Base-by-base conservation (phyloP, 2,113 vertebrate species). In the Columbina picui region DNA sequence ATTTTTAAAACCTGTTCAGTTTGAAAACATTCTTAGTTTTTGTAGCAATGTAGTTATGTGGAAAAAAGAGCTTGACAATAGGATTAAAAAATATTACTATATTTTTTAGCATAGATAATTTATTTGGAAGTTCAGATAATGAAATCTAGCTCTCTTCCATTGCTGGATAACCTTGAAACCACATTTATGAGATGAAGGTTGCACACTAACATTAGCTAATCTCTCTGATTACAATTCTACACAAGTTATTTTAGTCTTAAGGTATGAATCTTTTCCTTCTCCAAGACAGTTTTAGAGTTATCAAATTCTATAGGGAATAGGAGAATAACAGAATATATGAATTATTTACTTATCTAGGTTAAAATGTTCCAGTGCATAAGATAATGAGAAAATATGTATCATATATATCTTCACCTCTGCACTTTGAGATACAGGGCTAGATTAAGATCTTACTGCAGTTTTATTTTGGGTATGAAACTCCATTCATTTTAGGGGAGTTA, bases 81-180 rank as follows among this genome's bases (percentile, higher is more conserved):
- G 26, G 84, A 87, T 84, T 84, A 67, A 87, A 70, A 92, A 81
- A 47, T 26, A 14, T 57, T 92, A 20, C 14, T 90, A 34, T 77
- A 13, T 56, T 89, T 95, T 91, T 93, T 60, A 78, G n/a, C 77
- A 76, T 34, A 76, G 39, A n/a, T 76, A 34, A 84, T 84, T 89
- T 91, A 61, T 94, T 94, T 84, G 17, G 65, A 91, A 92, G 57
- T 69, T 91, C 70, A 91, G 43, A 82, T 60, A 82, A 78, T 52
- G 34, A 92, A 89, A 87, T 92, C 65, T 64, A 84, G 9, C 39
- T 89, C 47, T 91, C 39, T 86, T 90, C 84, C 65, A 32, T 47
- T 87, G 27, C 69, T 77, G 60, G 26, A 77, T 94, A 95, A 90
- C 82, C 93, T 96, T 96, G 94, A 96, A 95, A 96, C 32, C 52